Percentiles rank a stretch among this genome's conserved stretches.
Evolutionary conservation across 2,888 invertebrate species (phyloP).

Genomic region (Lagria hirta): DNA sequence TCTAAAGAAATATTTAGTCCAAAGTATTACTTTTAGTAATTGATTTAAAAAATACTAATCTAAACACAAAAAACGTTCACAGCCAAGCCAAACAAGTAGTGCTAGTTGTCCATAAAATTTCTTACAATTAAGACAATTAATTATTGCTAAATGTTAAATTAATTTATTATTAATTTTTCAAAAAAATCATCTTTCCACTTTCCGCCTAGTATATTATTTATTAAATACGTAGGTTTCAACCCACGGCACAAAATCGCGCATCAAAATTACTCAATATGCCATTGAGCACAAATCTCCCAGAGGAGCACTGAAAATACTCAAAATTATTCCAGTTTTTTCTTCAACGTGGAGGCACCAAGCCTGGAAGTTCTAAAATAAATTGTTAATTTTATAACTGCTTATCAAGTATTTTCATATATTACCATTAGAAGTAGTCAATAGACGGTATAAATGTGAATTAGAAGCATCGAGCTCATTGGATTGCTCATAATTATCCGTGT

Average conservation of each 20-base stretch:
- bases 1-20: no score
- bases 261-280: slow-evolving; percentile 34
- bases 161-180: slow-evolving; percentile 14
- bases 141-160: slow-evolving; percentile 33
- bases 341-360: slow-evolving; percentile 50
- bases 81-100: slow-evolving; percentile 19
- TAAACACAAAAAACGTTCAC: slow-evolving; percentile 11
- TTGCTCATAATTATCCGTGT: slow-evolving; percentile 24
- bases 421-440: slow-evolving; percentile 50
- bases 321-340: slow-evolving; percentile 17
- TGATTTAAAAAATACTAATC: no score
- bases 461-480: slow-evolving; percentile 30
- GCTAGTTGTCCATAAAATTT: slow-evolving; percentile 8
- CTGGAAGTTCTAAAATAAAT: slow-evolving; percentile 32
- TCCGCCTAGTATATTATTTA: slow-evolving; percentile 13
- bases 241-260: slow-evolving; percentile 42
- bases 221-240: slow-evolving; percentile 43
- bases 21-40: no score
- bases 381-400: slow-evolving; percentile 1
- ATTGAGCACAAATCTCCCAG: slow-evolving; percentile 36
- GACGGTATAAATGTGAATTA: slow-evolving; percentile 47
- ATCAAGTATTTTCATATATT: slow-evolving; percentile 25
- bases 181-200: slow-evolving; percentile 13
- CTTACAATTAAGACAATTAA: slow-evolving; percentile 19
- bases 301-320: slow-evolving; percentile 38